Base-by-base conservation (phyloP, 2,797 vertebrate genomes). In the Tapera naevia region DNA sequence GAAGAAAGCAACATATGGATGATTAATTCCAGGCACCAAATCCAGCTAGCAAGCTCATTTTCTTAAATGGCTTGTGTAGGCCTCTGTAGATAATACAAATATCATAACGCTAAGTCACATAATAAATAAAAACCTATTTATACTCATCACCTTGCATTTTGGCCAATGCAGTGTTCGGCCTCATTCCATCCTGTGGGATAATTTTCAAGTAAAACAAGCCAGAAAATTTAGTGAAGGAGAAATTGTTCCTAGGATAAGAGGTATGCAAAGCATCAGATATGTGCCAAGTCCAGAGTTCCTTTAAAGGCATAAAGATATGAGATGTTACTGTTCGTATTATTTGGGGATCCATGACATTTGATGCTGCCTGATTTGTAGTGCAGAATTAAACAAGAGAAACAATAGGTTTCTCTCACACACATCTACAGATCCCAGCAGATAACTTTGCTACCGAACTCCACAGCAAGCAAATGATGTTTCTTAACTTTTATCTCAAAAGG, bases 101-200 rank as follows among this genome's bases (percentile, higher is more conserved):
- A 84, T 81, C 58, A 33, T 54, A 66, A 45, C 58, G 84, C 70
- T 88, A 94, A 91, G 70, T 69, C 76, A 93, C 73, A 84, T 57
- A 50, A 93, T 80, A 95, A 93, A 95, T 86, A 88, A 91, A 84
- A 21, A 3, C 4, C 23, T 22, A 79, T 5, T 80, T 82, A 80
- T 32, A 58, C 35, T 83, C 81, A 81, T 83, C 80, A 83, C 33
- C 58, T 76, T 2, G 0, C 80, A 57, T 85, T 93, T 89, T 90
- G 67, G 65, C 66, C 83, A 83, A 17, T 45, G 61, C 23, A 85
- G n/a, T 0, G 0, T 54, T 57, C 89, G 69, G 86, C 66, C 37
- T 80, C 25, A 28, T 75, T 94, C 78, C 71, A 85, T 23, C 30
- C 79, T 39, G 3, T 83, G 39, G 80, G 30, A 89, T 83, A 17